A percentile compares a stretch with the other conserved stretches of the same genome.
These are phyloP conservation scores for Synodontis membranacea DNA, from an alignment of 2,113 vertebrate genomes.

Conservation along the genomic window DNA sequence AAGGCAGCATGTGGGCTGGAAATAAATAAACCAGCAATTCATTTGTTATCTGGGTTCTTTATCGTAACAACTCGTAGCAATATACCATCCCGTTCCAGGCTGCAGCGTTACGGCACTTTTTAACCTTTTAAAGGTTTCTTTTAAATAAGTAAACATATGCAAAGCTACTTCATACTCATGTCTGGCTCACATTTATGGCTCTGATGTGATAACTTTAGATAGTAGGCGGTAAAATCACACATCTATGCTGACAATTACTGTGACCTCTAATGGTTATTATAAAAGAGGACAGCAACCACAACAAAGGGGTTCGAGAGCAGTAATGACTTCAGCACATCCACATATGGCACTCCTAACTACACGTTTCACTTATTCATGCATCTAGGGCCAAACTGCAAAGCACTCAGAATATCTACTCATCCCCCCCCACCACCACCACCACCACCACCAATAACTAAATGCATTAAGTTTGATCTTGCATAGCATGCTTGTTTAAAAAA, in stretches of 20 bases:
- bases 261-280: constrained; percentile 67
- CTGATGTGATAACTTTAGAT: constrained; percentile 27
- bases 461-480: background rate
- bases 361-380: background rate
- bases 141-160: background rate
- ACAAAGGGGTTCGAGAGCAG: constrained; percentile 56
- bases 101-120: background rate
- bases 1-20: background rate
- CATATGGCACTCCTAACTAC: constrained; percentile 29
- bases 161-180: background rate
- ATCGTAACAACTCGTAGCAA: background rate
- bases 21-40: background rate
- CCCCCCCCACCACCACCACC: too few species aligned
- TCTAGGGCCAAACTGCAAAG: background rate
- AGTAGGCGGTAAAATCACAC: constrained; percentile 31
- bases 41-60: background rate
- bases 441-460: background rate
- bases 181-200: background rate
- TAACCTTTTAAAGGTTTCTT: background rate
- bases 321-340: constrained; percentile 65
- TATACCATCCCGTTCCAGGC: background rate
- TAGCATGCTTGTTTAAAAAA: background rate
- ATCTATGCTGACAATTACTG: constrained; percentile 49
- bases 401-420: background rate
- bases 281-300: constrained; percentile 66